Evolutionary conservation across 2,888 invertebrate genomes (phyloP).

Genomic region (Melipona bicolor): DNA sequence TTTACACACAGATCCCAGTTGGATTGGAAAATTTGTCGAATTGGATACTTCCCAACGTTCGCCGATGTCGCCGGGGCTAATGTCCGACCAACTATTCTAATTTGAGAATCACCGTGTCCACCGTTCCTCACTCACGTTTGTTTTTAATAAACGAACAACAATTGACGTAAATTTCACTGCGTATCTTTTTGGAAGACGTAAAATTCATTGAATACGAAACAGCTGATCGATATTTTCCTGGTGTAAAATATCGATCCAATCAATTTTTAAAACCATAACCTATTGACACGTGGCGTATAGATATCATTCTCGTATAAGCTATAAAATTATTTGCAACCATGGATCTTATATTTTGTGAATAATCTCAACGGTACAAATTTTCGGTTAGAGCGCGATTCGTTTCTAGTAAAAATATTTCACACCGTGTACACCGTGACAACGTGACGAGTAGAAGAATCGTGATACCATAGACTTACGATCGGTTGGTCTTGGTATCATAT

Average conservation of each 20-base stretch:
- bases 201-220: background rate
- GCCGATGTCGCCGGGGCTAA: constrained; percentile 22
- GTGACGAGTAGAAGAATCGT: constrained; percentile 22
- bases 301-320: background rate
- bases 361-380: background rate
- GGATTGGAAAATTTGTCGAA: constrained; percentile 4
- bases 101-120: background rate
- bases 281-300: background rate
- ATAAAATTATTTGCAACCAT: background rate
- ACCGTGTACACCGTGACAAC: background rate
- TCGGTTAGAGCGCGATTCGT: background rate
- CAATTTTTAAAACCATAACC: background rate
- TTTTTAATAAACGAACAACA: background rate
- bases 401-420: background rate
- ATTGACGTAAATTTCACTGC: background rate
- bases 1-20: background rate
- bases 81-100: constrained; percentile 35
- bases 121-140: background rate
- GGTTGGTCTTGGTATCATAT: constrained; percentile 87
- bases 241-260: background rate
- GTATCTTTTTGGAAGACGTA: background rate
- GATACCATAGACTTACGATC: constrained; percentile 85
- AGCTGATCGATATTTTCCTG: background rate
- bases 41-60: constrained; percentile 32
- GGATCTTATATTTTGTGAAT: background rate